phyloP scores from a whole-genome alignment of 2,888 invertebrate species.

The Physocephala rufipes region DNA sequence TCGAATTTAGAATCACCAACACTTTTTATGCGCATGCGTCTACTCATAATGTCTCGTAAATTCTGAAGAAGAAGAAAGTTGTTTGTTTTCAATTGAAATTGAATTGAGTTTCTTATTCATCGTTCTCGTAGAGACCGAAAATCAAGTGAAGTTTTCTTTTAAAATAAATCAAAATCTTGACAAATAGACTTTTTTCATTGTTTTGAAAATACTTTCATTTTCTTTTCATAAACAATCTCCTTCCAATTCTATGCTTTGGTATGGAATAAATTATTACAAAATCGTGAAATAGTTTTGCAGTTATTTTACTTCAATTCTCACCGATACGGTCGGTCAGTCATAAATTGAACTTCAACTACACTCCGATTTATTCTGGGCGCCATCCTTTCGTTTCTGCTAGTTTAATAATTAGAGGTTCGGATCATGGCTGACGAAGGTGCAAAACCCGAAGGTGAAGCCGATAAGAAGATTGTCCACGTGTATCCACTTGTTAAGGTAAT shows the following conservation, averaged over 20 bases:
- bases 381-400: neutral
- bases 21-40: conserved; percentile 6
- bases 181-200: neutral
- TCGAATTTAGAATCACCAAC: conserved; percentile 15
- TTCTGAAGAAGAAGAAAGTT: neutral
- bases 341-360: neutral
- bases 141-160: neutral
- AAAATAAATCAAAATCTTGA: neutral
- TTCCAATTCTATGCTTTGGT: conserved; percentile 9
- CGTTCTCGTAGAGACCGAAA: neutral
- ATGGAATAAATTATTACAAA: conserved; percentile 4
- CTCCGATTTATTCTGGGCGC: neutral
- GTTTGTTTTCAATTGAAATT: conserved; percentile 12
- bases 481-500: conserved; percentile 88
- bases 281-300: neutral
- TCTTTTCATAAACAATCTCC: neutral
- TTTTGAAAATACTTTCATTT: conserved; percentile 27
- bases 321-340: too few relatives aligned
- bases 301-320: neutral
- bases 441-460: conserved; percentile 58
- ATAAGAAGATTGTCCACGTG: conserved; percentile 78
- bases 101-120: conserved; percentile 20
- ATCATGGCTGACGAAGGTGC: conserved; percentile 63
- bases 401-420: neutral
- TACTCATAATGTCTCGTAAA: neutral